Conservation (phyloP, 2,888 invertebrate genomes). For the Caenorhabditis doughertyi region DNA sequence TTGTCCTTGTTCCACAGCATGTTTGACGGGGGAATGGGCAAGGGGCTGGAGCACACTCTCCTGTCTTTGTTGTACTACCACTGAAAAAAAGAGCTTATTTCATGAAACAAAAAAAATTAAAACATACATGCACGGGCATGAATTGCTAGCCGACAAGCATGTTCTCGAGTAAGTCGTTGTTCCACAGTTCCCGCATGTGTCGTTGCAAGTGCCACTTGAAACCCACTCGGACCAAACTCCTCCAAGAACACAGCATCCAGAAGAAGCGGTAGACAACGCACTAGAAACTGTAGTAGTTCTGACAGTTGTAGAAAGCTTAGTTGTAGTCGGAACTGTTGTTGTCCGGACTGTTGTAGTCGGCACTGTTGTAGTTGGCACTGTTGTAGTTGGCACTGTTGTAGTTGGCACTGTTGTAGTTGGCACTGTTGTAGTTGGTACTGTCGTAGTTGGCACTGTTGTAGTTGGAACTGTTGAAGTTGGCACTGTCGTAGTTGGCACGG, state of each 20-base stretch:
- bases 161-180: slow-evolving; percentile 50
- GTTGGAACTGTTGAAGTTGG: background rate
- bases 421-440: background rate
- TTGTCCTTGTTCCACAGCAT: slow-evolving; percentile 65
- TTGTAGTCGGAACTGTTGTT: background rate
- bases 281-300: background rate
- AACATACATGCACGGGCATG: slow-evolving; percentile 66
- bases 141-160: slow-evolving; percentile 57
- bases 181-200: slow-evolving; percentile 70
- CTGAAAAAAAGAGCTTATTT: slow-evolving; percentile 45
- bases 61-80: slow-evolving; percentile 61
- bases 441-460: background rate
- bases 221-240: slow-evolving; percentile 65
- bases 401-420: background rate
- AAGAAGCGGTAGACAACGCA: background rate
- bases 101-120: background rate
- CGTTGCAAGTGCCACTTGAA: slow-evolving; percentile 46
- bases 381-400: background rate
- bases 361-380: slow-evolving; percentile 7
- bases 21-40: slow-evolving; percentile 64
- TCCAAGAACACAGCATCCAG: slow-evolving; percentile 48
- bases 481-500: background rate
- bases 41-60: slow-evolving; percentile 59
- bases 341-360: background rate
- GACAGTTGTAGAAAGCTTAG: background rate